A percentile compares a stretch with the other conserved stretches of the same genome.
phyloP scores from a whole-genome alignment of 2,113 vertebrate species.

The Daphoenositta chrysoptera region DNA sequence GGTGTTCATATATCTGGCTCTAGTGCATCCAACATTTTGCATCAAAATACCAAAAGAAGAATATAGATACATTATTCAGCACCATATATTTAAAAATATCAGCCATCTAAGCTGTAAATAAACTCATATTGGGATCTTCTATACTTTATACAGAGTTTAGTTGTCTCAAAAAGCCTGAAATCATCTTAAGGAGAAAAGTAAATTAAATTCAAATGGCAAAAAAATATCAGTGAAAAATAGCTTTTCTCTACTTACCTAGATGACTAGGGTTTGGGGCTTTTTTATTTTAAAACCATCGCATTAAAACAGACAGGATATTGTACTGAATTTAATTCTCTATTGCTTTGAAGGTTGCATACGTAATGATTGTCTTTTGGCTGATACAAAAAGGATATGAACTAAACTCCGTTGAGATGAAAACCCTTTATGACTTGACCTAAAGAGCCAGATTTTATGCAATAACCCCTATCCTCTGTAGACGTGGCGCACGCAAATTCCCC shows the following conservation, averaged over 20 bases:
- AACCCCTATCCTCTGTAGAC: not conserved
- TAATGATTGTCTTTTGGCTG: not conserved
- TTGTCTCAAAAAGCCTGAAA: not conserved
- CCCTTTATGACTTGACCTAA: not conserved
- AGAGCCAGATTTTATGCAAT: not conserved
- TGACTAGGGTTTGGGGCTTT: not conserved
- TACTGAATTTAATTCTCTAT: not conserved
- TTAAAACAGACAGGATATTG: not conserved
- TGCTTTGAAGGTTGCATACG: not conserved
- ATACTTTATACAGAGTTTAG: not conserved
- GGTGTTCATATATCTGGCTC: not conserved
- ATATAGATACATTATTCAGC: not conserved
- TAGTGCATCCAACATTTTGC: not conserved
- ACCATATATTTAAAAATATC: not conserved
- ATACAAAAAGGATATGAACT: not conserved
- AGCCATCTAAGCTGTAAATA: not conserved
- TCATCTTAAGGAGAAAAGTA: not conserved
- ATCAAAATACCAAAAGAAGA: constrained; percentile 3
- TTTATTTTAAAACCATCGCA: not conserved
- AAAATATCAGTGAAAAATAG: not conserved
- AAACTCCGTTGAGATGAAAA: not conserved
- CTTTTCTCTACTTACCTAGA: not conserved
- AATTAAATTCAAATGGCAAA: not conserved
- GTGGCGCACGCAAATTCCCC: accelerated
- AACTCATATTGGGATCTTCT: not conserved